These are phyloP conservation scores for Bostrychus sinensis DNA, from an alignment of 2,113 vertebrate genomes.

Conservation along the genomic window DNA sequence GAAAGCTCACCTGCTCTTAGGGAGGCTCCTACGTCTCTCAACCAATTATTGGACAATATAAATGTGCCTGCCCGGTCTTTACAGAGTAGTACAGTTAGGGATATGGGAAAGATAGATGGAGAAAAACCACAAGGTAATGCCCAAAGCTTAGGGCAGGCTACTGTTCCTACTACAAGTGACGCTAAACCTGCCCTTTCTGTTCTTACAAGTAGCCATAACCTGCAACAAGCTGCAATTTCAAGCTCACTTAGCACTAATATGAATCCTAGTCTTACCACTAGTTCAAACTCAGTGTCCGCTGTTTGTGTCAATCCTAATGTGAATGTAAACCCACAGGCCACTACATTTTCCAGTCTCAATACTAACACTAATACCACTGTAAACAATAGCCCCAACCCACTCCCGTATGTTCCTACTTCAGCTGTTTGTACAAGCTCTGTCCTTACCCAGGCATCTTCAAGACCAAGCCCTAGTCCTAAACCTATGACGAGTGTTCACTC, in stretches of 20 bases:
- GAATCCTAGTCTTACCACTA: slow-evolving; percentile 45
- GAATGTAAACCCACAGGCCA: slow-evolving; percentile 36
- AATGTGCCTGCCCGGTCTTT: slow-evolving; percentile 82
- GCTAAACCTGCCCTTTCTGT: slow-evolving; percentile 50
- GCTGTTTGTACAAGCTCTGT: slow-evolving; percentile 47
- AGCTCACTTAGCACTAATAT: slow-evolving; percentile 37
- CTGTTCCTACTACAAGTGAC: slow-evolving; percentile 49
- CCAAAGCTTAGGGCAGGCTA: slow-evolving; percentile 53
- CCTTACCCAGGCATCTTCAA: slow-evolving; percentile 39
- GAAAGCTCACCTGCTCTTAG: slow-evolving; percentile 83
- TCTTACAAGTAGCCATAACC: slow-evolving; percentile 53
- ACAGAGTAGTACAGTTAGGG: slow-evolving; percentile 52
- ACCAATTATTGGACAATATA: slow-evolving; percentile 93
- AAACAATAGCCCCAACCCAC: slow-evolving; percentile 45
- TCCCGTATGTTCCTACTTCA: slow-evolving; percentile 51
- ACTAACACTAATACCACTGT: slow-evolving; percentile 58
- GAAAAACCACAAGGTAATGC: slow-evolving; percentile 62
- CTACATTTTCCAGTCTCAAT: slow-evolving; percentile 30
- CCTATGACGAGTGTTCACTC: slow-evolving; percentile 80
- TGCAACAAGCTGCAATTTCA: slow-evolving; percentile 42
- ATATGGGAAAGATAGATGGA: slow-evolving; percentile 63
- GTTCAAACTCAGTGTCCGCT: slow-evolving; percentile 41
- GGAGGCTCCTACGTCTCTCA: slow-evolving; percentile 90
- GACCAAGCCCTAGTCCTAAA: slow-evolving; percentile 74
- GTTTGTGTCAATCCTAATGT: slow-evolving; percentile 38